Base-by-base conservation (phyloP, 2,888 invertebrate species). In the Sipha maydis region DNA sequence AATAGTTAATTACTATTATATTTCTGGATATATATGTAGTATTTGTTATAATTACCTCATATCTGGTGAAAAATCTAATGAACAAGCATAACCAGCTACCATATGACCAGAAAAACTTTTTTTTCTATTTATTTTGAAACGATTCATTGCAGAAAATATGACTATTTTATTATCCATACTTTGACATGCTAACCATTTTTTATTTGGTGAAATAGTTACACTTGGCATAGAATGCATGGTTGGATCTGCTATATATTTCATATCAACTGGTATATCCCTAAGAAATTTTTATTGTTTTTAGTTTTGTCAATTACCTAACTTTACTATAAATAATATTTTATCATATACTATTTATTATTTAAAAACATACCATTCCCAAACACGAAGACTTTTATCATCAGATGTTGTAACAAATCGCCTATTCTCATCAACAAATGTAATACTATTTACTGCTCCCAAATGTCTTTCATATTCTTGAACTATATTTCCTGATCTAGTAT, bases 191-290 rank as follows among this genome's bases (percentile, higher is more conserved):
- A 99, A 93, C 99, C 99, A 99, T 93, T 99, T 99, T 91, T 97
- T 97, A 93, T 99, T 99, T 1, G 99, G 99, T 0, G 99, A 96
- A 11, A 96, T 94, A 0, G 98, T 97, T 0, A 99, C 99, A 0
- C 98, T 96, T 0, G 99, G 99, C 95, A 99, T 97, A 9, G 99
- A 99, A 92, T 99, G 99, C 98, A 99, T 98, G 0, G 97, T 95
- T 0, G 99, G 99, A 92, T 99, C 99, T 1, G 99, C 99, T 90
- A 99, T 99, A 92, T 99, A 98, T 92, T 99, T 99, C 96, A 99
- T 99, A 92, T 99, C 99, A 1, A 99, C 99, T 0, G 97, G 97
- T 91, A 97, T 97, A 92, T 97, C 97, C 93, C 93, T 93, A 86
- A 83, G 90, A 89, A 80, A 89, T 69, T 28, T 21, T n/a, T 34